A percentile compares a stretch with the other conserved stretches of the same genome.
Conservation (phyloP, 1,140 invertebrate species). For the Heliconius melpomene region DNA sequence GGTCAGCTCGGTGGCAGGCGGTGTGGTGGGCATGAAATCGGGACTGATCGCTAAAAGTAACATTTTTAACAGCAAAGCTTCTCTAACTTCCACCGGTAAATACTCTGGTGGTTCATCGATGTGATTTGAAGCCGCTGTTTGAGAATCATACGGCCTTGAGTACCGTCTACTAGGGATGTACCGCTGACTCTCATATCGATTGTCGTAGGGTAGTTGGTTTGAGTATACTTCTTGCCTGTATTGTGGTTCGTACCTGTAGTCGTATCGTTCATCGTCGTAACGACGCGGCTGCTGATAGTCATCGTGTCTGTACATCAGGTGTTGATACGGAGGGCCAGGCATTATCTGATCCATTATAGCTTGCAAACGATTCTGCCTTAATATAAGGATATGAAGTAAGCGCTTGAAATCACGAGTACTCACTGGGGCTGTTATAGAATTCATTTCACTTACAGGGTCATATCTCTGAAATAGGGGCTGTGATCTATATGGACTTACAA, state of each 20-base stretch:
- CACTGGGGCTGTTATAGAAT: constrained; percentile 77
- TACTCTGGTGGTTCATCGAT: constrained; percentile 83
- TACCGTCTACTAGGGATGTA: constrained; percentile 74
- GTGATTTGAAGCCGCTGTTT: constrained; percentile 72
- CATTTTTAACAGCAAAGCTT: constrained; percentile 86
- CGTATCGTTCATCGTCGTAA: constrained; percentile 68
- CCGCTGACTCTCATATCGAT: constrained; percentile 76
- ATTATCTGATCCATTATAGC: constrained; percentile 77
- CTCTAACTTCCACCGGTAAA: constrained; percentile 84
- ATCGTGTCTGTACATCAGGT: constrained; percentile 57
- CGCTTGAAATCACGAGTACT: constrained; percentile 83
- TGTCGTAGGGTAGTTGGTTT: constrained; percentile 69
- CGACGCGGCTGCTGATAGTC: constrained; percentile 56
- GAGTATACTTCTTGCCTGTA: constrained; percentile 67
- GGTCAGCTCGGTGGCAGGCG: constrained; percentile 64
- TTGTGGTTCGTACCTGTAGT: constrained; percentile 66
- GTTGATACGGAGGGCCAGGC: constrained; percentile 63
- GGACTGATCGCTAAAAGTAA: constrained; percentile 86
- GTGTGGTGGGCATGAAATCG: constrained; percentile 78
- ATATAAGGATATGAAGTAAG: constrained; percentile 81
- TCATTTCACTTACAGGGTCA: constrained; percentile 64
- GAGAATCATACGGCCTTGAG: constrained; percentile 71
- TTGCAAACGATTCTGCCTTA: constrained; percentile 81
- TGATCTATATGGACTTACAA: constrained; percentile 63
- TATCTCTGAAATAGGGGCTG: constrained; percentile 65